Conservation (phyloP, 2,113 vertebrate genomes). For the Tenrec ecaudatus region DNA sequence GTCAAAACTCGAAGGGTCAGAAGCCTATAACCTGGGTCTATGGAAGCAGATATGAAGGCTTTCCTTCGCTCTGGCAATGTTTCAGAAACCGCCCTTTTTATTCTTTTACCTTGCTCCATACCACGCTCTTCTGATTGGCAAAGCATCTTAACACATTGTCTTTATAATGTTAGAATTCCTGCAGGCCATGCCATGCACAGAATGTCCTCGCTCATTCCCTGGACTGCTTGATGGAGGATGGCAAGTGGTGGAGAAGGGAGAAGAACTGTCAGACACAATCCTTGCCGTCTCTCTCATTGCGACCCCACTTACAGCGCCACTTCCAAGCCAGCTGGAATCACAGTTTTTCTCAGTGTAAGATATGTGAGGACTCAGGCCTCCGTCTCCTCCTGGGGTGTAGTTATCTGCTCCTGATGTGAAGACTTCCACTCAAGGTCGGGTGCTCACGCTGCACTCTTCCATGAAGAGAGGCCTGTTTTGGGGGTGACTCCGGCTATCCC, state of each 20-base stretch:
- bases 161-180: not conserved
- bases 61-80: not conserved
- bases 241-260: not conserved
- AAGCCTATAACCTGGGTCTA: not conserved
- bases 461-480: not conserved
- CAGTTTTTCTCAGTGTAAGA: not conserved
- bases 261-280: not conserved
- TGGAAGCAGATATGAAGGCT: not conserved
- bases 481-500: not conserved
- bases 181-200: not conserved
- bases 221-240: not conserved
- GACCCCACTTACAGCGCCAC: not conserved
- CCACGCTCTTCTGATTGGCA: not conserved
- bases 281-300: not conserved
- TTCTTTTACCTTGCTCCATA: not conserved
- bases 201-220: not conserved
- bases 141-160: not conserved
- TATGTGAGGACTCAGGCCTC: not conserved
- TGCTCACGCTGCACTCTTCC: not conserved
- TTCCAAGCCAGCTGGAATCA: not conserved
- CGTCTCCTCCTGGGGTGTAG: not conserved
- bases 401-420: not conserved
- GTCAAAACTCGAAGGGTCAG: conserved; percentile 20
- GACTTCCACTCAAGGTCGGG: not conserved
- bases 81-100: not conserved